phyloP scores from a whole-genome alignment of 1,140 invertebrate genomes.

The Macrosteles quadrilineatus region DNA sequence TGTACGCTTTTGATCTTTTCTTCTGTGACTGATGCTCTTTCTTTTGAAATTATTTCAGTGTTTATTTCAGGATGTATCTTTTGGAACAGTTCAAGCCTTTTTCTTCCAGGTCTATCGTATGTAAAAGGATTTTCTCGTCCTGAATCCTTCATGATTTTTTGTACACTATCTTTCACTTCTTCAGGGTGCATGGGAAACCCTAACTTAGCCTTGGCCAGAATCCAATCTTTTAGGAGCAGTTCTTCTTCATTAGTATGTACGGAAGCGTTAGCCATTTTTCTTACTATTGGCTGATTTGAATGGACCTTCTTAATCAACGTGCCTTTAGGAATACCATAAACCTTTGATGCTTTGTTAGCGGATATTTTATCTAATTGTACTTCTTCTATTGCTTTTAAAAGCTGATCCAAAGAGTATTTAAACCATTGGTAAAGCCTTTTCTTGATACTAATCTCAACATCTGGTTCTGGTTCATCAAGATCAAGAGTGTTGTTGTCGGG shows the following conservation, averaged over 20 bases:
- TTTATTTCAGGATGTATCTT: constrained; percentile 2
- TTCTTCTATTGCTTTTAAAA: not conserved
- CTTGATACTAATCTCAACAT: not conserved
- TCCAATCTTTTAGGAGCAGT: constrained; percentile 39
- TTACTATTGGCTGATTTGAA: not conserved
- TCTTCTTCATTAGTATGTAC: constrained; percentile 40
- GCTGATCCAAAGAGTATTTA: not conserved
- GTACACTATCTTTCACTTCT: constrained; percentile 41
- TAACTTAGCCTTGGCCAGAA: constrained; percentile 40
- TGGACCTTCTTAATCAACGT: not conserved
- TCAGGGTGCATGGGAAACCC: constrained; percentile 44
- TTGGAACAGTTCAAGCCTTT: constrained; percentile 27
- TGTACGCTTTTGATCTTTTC: constrained; percentile 4
- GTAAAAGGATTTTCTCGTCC: constrained; percentile 17
- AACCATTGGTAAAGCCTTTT: not conserved
- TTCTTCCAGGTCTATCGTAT: constrained; percentile 24
- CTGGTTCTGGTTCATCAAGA: too few relatives aligned
- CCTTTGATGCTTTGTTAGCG: not conserved
- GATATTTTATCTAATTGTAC: not conserved
- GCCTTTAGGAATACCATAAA: not conserved
- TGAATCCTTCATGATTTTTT: constrained; percentile 37
- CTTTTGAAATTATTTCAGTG: constrained; percentile 11
- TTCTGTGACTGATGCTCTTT: constrained; percentile 3
- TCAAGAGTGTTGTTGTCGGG: too few relatives aligned
- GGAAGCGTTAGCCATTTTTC: not conserved